Conservation (phyloP, 1,140 invertebrate genomes). For the Orchestia grillus region DNA sequence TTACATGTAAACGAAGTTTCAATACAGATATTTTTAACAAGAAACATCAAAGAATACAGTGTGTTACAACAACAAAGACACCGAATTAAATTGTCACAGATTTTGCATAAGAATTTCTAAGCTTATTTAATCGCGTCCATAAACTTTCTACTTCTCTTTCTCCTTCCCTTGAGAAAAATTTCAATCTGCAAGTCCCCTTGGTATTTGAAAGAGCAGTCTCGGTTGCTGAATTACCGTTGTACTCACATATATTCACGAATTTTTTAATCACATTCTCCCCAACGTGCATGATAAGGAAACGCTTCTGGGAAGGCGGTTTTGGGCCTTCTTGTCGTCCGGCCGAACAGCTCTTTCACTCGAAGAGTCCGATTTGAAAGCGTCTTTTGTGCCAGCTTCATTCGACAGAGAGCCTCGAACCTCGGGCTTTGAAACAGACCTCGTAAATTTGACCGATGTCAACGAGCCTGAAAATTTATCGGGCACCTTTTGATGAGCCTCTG, state of each 20-base stretch:
- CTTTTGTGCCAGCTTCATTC: not conserved
- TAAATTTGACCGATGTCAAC: slow-evolving; percentile 42
- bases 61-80: not conserved
- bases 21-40: not conserved
- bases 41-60: not conserved
- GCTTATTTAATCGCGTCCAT: not conserved
- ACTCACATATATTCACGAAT: not conserved
- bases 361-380: not conserved
- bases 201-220: not conserved
- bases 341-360: not conserved
- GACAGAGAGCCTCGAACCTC: not conserved
- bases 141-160: not conserved
- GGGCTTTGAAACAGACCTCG: slow-evolving; percentile 45
- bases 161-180: not conserved
- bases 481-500: not conserved
- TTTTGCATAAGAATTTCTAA: not conserved
- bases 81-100: not conserved
- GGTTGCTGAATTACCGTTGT: not conserved
- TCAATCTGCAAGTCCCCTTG: not conserved
- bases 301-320: not conserved
- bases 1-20: not conserved
- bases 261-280: not conserved
- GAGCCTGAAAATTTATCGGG: slow-evolving; percentile 27
- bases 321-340: not conserved
- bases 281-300: not conserved